Evolutionary conservation across 2,113 vertebrate species (phyloP), one percentile per base, ranked within the genome.

Genomic region (Zingel zingel): DNA sequence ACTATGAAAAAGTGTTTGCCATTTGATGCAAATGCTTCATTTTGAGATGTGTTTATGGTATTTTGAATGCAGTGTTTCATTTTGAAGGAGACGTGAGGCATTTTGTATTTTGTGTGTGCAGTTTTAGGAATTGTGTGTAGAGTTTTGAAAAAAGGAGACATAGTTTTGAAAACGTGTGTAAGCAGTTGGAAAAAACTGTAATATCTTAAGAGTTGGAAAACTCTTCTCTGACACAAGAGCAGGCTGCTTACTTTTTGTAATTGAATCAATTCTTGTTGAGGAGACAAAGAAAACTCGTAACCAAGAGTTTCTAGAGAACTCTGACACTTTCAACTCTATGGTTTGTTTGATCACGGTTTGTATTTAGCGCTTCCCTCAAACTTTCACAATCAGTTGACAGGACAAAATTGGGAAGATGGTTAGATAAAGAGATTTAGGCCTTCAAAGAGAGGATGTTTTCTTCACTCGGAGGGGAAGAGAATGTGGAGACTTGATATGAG

Each of bases 391-490:
- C 9, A 15, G 39, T 21, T 78, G 69, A 79, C 30, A 5, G 57
- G 56, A 67, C n/a, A 51, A 53, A 82, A 82, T 8, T 65, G 56
- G 50, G 48, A 69, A 79, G 77, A 81, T 76, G 54, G 48, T 76
- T 4, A 67, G 88, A 91, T 83, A 78, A 89, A 79, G 43, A 59
- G 63, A 72, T 80, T 63, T 36, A 74, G n/a, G 39, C 23, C 68
- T 82, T 82, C 56, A 74, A 85, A 84, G 57, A 63, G 19, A 33
- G 1, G 30, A 30, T n/a, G 57, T 21, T 74, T 66, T 18, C 15
- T n/a, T 68, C 15, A 18, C 21, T 53, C 5, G 36, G 36, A 53
- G 33, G 27, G 8, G 39, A 43, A n/a, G 21, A 56, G 57, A 64
- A 51, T 36, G 57, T 8, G 48, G 47, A 57, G 47, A 61, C 15